Conservation (phyloP, 2,797 vertebrate species). For the Cephalopachus bancanus region DNA sequence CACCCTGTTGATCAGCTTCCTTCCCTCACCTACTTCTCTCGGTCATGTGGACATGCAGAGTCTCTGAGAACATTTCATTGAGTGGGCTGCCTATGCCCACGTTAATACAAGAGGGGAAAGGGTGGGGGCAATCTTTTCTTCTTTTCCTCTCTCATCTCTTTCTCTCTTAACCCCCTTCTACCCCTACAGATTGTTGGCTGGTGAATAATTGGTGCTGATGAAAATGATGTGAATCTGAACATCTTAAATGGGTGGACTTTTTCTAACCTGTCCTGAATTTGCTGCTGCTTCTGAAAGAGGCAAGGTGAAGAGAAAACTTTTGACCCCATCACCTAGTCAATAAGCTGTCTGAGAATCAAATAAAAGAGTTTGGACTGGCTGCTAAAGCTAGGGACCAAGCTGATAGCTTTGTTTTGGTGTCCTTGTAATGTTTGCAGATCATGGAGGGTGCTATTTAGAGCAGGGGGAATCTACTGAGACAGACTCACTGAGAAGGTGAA, state of each 20-base stretch:
- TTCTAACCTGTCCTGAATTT: not conserved
- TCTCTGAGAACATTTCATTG: not conserved
- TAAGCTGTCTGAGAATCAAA: conserved; percentile 66
- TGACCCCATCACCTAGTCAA: conserved; percentile 31
- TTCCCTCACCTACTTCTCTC: not conserved
- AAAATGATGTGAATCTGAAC: not conserved
- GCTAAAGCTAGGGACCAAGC: conserved; percentile 60
- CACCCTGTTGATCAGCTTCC: conserved; percentile 4
- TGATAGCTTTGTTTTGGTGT: conserved; percentile 83
- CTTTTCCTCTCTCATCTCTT: not conserved
- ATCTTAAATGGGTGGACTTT: not conserved
- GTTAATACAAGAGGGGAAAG: not conserved
- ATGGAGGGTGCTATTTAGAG: conserved; percentile 75
- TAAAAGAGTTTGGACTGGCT: conserved; percentile 69
- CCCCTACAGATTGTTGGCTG: not conserved
- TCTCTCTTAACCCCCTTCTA: not conserved
- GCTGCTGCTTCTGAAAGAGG: conserved; percentile 17
- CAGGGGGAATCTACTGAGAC: conserved; percentile 55
- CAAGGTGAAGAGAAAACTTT: conserved; percentile 68
- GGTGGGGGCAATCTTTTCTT: not conserved
- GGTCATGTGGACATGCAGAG: conserved; percentile 16
- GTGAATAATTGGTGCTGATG: not conserved
- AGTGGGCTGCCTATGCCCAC: not conserved
- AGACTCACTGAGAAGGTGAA: conserved; percentile 73
- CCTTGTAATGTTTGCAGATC: conserved; percentile 83